phyloP scores from a whole-genome alignment of 1,140 invertebrate species.

The Portunus trituberculatus region DNA sequence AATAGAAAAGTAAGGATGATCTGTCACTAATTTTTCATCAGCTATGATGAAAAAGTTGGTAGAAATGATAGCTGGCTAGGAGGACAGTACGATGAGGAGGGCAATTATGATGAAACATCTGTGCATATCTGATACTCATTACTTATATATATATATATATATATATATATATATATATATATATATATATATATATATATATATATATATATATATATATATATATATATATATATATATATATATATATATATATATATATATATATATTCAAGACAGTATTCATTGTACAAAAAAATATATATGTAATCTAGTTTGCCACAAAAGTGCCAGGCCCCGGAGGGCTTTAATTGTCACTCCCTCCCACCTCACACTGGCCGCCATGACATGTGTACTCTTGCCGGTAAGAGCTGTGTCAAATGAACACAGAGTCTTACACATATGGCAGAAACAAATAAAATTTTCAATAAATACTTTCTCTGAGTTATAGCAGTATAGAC shows the following conservation, averaged over 20 bases:
- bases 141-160: constrained; percentile 36
- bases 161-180: constrained; percentile 40
- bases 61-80: background rate
- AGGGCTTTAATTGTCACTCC: background rate
- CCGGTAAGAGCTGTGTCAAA: background rate
- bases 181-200: constrained; percentile 38
- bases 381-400: background rate
- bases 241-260: constrained; percentile 8
- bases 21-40: background rate
- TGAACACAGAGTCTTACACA: background rate
- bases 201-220: constrained; percentile 38
- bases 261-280: background rate
- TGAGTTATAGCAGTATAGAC: background rate
- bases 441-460: background rate
- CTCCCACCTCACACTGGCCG: background rate
- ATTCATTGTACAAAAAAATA: constrained; percentile 27
- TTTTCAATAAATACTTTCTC: constrained; percentile 24
- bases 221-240: background rate
- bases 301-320: background rate
- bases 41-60: background rate
- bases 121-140: background rate
- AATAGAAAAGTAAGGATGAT: background rate
- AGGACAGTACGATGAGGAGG: background rate
- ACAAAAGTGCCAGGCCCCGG: background rate
- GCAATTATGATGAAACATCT: background rate